These are phyloP conservation scores for Glaucopsyche alexis DNA, from an alignment of 2,888 invertebrate genomes.

Conservation along the genomic window DNA sequence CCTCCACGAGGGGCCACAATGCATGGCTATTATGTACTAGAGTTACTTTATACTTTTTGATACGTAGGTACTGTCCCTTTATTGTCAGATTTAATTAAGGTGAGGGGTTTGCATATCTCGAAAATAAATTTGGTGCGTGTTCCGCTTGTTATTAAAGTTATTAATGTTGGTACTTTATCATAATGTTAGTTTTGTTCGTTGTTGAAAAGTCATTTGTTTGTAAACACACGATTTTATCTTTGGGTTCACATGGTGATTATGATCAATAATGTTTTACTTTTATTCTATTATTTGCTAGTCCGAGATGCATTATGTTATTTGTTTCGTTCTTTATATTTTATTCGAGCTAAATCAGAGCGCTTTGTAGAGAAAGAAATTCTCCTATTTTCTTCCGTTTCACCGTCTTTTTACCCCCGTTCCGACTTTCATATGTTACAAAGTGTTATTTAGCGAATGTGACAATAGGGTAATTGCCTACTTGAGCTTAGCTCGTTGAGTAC, in stretches of 20 bases:
- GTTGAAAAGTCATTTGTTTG: background rate
- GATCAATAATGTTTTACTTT: background rate
- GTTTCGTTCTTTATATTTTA: background rate
- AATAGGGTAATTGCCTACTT: conserved; percentile 27
- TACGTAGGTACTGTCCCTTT: conserved; percentile 13
- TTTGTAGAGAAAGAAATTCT: conserved; percentile 2
- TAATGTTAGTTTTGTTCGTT: background rate
- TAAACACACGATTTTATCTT: background rate
- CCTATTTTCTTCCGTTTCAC: conserved; percentile 3
- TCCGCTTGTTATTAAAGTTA: conserved; percentile 7
- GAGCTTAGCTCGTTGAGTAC: conserved; percentile 14
- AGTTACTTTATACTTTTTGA: conserved; percentile 24
- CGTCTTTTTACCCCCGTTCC: conserved; percentile 9
- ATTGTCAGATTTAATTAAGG: conserved; percentile 28
- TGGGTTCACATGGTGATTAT: background rate
- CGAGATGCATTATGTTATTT: background rate
- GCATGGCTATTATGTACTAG: conserved; percentile 24
- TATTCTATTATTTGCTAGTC: background rate
- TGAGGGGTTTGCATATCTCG: conserved; percentile 11
- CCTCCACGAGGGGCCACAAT: conserved; percentile 27
- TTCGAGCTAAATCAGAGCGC: background rate
- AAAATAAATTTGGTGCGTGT: conserved; percentile 2
- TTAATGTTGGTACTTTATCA: background rate
- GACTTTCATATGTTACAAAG: conserved; percentile 28
- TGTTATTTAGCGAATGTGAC: conserved; percentile 26